Conservation (phyloP, 35 echinoderm and acorn worm species). For the Amphiura filiformis region DNA sequence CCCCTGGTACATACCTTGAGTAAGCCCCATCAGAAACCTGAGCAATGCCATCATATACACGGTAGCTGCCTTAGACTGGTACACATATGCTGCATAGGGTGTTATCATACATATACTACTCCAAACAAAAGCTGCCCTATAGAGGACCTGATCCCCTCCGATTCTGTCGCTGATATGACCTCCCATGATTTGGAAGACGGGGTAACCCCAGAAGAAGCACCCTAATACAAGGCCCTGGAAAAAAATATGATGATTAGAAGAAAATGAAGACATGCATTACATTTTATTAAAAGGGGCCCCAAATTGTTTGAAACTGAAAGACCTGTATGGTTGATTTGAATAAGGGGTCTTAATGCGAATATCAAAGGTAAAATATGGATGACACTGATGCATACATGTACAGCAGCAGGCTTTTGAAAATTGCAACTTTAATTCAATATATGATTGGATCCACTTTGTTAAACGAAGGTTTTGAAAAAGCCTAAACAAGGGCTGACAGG, state of each 20-base stretch:
- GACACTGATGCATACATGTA: no score
- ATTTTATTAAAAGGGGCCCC: no score
- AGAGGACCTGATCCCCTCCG: conserved; percentile 80
- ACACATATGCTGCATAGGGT: conserved; percentile 71
- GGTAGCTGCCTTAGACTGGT: conserved; percentile 54
- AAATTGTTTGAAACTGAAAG: no score
- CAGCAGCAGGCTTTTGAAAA: no score
- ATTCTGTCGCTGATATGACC: conserved; percentile 86
- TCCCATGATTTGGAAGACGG: conserved; percentile 79
- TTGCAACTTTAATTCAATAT: no score
- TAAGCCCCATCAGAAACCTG: conserved; percentile 78
- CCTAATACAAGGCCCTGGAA: conserved; percentile 82
- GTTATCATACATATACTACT: conserved; percentile 69
- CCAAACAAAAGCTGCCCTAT: conserved; percentile 59
- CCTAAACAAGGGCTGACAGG: no score
- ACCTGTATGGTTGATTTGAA: no score
- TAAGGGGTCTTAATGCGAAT: no score
- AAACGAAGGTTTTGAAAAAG: no score
- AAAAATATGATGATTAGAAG: not conserved
- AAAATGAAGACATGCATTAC: no score
- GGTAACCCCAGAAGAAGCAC: conserved; percentile 98
- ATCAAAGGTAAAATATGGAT: no score
- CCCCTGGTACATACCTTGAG: conserved; percentile 77
- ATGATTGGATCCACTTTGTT: no score
- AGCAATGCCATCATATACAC: conserved; percentile 79